These are phyloP conservation scores for Mythimna vitellina DNA, from an alignment of 2,888 invertebrate genomes.

Conservation along the genomic window DNA sequence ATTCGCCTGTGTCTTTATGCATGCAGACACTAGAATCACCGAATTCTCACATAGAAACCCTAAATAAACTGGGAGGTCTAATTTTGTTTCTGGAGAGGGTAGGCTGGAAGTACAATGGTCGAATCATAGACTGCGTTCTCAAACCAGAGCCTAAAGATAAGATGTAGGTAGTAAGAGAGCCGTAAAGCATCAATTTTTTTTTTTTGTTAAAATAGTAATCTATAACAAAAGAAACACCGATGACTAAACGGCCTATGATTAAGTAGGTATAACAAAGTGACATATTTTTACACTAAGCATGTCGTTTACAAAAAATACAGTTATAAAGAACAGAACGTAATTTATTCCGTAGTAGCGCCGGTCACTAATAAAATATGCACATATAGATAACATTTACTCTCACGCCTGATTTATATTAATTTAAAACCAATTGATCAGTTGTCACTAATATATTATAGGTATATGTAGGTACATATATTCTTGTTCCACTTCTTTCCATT, in stretches of 20 bases:
- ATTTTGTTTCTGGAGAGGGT: no score
- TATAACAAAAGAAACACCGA: neutral
- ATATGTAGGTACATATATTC: neutral
- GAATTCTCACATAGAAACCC: no score
- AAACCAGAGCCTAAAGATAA: no score
- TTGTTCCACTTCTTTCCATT: neutral
- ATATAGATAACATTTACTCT: neutral
- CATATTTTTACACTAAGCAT: neutral
- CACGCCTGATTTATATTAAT: conserved; percentile 6
- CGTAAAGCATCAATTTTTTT: no score
- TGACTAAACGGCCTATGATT: neutral
- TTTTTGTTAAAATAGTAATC: no score
- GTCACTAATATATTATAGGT: no score
- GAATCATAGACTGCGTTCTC: no score
- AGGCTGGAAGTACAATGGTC: no score
- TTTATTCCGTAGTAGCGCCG: conserved; percentile 1
- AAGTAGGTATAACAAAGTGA: neutral
- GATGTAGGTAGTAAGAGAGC: no score
- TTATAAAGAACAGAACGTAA: conserved; percentile 13
- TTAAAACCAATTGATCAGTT: conserved; percentile 8
- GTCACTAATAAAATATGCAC: neutral
- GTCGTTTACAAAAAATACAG: neutral
- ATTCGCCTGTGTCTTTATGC: no score
- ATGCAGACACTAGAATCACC: no score
- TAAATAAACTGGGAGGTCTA: no score